Evolutionary conservation across 2,888 invertebrate species (phyloP), one percentile per base, ranked within the genome.

Genomic region (Cephus rjabovi): DNA sequence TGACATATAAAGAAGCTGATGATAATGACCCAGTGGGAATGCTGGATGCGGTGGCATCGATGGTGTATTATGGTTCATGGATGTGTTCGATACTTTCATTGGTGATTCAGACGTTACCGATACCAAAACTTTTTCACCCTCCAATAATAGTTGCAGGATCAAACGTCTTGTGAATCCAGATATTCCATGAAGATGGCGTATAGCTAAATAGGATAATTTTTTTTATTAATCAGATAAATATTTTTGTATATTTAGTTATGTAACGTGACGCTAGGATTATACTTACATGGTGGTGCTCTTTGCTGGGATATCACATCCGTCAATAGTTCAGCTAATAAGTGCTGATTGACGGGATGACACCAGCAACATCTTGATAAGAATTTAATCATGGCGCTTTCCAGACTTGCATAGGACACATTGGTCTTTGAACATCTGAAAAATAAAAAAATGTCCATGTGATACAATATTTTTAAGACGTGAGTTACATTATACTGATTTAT

Each of bases 161-260:
- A 98, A 92, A 76, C 98, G 94, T 37, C 98, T 94, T 70, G 97
- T 96, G 92, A 98, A 98, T 11, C 98, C 97, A 0, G 97, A 96
- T 88, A 98, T 96, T 15, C 95, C 95, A 74, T 92, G 92, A 2
- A 92, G 89, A 82, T 92, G 92, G 81, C 90, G 87, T 1, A 91
- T 88, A 84, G 91, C 92, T 92, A 79, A 31, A 83, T 79, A 75
- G 11, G 77, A 77, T 15, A 12, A 34, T 74, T 73, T 69, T 34
- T 75, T 4, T 0, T 4, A 70, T 30, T 69, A 33, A 33, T 12
- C 15, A 73, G 56, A 68, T 34, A 69, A 33, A 34, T 15, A 73
- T 37, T 79, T 31, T 30, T 15, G 37, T 11, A 56, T 12, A 12
- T 23, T 40, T 11, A 12, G 70, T 34, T 37, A 73, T 69, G 34